Conservation (phyloP, 2,113 vertebrate species). For the Collichthys lucidus region DNA sequence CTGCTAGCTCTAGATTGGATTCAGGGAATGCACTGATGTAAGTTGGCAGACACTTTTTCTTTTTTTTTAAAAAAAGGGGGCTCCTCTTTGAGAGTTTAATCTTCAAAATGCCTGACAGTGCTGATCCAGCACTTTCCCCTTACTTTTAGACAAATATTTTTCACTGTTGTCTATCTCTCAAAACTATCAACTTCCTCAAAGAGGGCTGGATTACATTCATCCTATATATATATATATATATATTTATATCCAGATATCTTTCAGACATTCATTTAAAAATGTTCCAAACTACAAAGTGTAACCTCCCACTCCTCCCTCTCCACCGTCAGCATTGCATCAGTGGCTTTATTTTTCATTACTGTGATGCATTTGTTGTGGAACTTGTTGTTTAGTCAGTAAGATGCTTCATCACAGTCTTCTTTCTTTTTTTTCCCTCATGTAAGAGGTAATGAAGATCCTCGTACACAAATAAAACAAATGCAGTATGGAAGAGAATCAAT, state of each 20-base stretch:
- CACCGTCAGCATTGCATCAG: slow-evolving; percentile 1
- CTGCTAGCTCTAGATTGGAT: slow-evolving; percentile 60
- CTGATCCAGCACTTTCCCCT: slow-evolving; percentile 59
- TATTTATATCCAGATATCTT: slow-evolving; percentile 16
- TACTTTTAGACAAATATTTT: slow-evolving; percentile 54
- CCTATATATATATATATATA: not conserved
- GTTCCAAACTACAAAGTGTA: slow-evolving; percentile 2
- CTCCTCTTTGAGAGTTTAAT: slow-evolving; percentile 67
- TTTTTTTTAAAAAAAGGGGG: slow-evolving; percentile 18
- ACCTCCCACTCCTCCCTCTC: not conserved
- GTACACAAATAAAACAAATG: slow-evolving; percentile 1
- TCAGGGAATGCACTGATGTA: slow-evolving; percentile 61
- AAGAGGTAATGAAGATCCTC: not conserved
- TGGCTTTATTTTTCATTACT: slow-evolving; percentile 38
- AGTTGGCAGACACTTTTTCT: slow-evolving; percentile 57
- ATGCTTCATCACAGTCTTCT: slow-evolving; percentile 4
- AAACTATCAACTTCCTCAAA: slow-evolving; percentile 30
- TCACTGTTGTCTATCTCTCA: slow-evolving; percentile 36
- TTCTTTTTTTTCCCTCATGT: not conserved
- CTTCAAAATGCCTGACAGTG: slow-evolving; percentile 63
- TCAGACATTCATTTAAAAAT: slow-evolving; percentile 30
- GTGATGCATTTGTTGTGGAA: slow-evolving; percentile 11
- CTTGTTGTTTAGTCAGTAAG: slow-evolving; percentile 1
- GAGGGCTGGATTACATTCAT: not conserved
- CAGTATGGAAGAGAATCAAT: not conserved